These are phyloP conservation scores for Peromyscus melanophrys DNA, from an alignment of 2,797 vertebrate species.

Conservation along the genomic window DNA sequence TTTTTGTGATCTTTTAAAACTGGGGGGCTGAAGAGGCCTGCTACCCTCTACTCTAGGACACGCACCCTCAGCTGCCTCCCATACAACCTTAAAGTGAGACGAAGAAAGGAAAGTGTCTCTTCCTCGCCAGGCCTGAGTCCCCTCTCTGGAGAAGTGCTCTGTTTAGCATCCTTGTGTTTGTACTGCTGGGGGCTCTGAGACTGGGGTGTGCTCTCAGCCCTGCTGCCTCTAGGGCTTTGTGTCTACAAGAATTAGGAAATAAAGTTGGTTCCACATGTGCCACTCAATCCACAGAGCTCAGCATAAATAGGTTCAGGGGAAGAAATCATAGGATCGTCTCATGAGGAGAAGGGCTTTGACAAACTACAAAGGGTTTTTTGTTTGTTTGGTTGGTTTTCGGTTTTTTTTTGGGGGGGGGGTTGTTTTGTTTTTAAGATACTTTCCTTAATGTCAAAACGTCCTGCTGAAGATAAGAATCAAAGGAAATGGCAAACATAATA, in stretches of 20 bases:
- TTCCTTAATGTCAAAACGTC: not conserved
- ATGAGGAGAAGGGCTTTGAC: not conserved
- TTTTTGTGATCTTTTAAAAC: not conserved
- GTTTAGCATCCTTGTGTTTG: not conserved
- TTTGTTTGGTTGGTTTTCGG: not conserved
- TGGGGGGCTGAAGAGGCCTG: not conserved
- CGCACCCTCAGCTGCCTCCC: not conserved
- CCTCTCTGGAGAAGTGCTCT: not conserved
- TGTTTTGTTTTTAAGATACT: not conserved
- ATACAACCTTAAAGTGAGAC: fast-evolving
- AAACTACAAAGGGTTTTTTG: not conserved
- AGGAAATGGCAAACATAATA: not conserved
- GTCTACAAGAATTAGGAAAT: not conserved
- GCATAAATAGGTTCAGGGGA: not conserved
- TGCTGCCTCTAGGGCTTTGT: not conserved
- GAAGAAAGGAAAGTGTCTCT: not conserved
- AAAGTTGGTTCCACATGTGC: not conserved
- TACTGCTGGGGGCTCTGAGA: not conserved
- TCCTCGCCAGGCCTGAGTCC: not conserved
- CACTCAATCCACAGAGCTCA: not conserved
- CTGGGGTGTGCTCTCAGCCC: not conserved
- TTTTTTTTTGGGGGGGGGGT: not conserved
- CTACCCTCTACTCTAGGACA: not conserved
- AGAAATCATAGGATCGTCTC: not conserved
- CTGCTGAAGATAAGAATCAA: not conserved